Evolutionary conservation across 2,113 vertebrate species (phyloP), one percentile per base, ranked within the genome.

Genomic region (Nycticryphes semicollaris): DNA sequence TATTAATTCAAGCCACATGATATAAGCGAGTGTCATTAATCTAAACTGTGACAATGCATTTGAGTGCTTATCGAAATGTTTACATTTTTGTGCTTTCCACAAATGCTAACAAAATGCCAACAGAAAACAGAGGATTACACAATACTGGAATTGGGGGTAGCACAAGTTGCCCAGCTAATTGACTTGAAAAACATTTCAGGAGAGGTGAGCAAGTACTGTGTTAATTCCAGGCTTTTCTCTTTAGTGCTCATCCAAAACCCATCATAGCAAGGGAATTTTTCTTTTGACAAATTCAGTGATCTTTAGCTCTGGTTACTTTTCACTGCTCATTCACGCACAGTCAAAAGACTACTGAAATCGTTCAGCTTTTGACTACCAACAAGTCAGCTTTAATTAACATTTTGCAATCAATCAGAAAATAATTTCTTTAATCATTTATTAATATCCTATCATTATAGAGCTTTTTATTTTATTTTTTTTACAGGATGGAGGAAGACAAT

Each of bases 21-120:
- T 62, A 23, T 72, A 90, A 72, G 37, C 64, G 9, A 91, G 45
- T 28, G 14, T 57, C 72, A 96, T 95, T 94, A 86, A 95, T 88
- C 60, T 84, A 21, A 51, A 67, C 56, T 23, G 45, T 54, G 84
- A 57, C 27, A 84, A 62, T 24, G 82, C 53, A 87, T 77, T 69
- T 62, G 37, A 79, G 62, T 70, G 25, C 17, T 75, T 80, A 90
- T 51, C 53, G 47, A 78, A 72, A 67, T 47, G 59, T 83, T 96
- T 93, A 80, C 45, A 88, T 62, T 94, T 86, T 81, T 92, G 67
- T 80, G 6, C 56, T 69, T 51, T 89, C 79, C 57, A 72, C 53
- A 80, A 60, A 56, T 8, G 59, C 39, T 76, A 69, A 62, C 14
- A 97, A 91, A 94, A 92, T 16, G 30, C 27, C 84, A 68, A 89